A percentile compares a stretch with the other conserved stretches of the same genome.
Conservation (phyloP, 2,888 invertebrate species). For the Nowickia ferox region DNA sequence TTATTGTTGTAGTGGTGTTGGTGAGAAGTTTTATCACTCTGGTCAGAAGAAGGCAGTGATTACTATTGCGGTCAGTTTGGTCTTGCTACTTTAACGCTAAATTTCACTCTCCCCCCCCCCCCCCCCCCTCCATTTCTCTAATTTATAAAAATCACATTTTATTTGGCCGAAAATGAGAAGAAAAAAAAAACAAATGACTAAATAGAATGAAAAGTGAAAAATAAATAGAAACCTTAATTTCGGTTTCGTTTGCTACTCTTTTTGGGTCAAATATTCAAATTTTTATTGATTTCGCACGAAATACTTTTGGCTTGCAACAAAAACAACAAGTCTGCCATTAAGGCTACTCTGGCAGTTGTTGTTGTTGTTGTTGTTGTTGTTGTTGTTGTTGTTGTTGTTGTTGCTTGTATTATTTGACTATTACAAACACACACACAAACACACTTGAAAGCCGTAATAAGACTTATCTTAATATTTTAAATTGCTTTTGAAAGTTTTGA, state of each 20-base stretch:
- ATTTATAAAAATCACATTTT: conserved; percentile 40
- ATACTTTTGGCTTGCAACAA: conserved; percentile 37
- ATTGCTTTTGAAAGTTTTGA: not conserved
- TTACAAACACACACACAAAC: not conserved
- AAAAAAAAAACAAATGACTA: not conserved
- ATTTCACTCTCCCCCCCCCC: not conserved
- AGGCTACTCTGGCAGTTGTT: conserved; percentile 15
- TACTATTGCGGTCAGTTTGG: conserved; percentile 26
- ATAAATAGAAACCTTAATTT: conserved; percentile 61
- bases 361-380: conserved; percentile 8
- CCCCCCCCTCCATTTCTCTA: not conserved
- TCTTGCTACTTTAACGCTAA: conserved; percentile 6
- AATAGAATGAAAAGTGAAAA: conserved; percentile 44
- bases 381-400: not conserved
- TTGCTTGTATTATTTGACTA: not conserved
- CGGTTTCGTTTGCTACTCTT: conserved; percentile 60
- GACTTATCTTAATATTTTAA: not conserved
- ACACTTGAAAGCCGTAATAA: not conserved
- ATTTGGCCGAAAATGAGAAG: conserved; percentile 40
- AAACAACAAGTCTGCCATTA: conserved; percentile 38
- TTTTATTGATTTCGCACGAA: conserved; percentile 80
- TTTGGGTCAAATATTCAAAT: conserved; percentile 80
- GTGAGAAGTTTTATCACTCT: not conserved
- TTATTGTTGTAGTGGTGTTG: conserved; percentile 3
- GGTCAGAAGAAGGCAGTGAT: conserved; percentile 2